Conservation (phyloP, 2,113 vertebrate genomes). For the Ascaphus truei region DNA sequence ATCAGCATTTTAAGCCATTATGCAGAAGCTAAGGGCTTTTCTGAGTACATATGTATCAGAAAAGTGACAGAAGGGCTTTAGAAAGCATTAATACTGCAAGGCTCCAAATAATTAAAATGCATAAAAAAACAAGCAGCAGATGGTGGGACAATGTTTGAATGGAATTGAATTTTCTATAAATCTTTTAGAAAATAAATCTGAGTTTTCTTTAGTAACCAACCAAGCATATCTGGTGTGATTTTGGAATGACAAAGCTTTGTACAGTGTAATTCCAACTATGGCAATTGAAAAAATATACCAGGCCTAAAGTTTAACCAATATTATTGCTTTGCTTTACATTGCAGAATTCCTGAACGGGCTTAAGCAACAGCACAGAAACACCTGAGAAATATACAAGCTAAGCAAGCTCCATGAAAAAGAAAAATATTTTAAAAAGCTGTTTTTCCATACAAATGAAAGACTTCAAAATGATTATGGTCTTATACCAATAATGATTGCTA, state of each 20-base stretch:
- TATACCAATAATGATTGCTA: too few species aligned
- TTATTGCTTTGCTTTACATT: too few species aligned
- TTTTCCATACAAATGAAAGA: too few species aligned
- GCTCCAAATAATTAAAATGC: constrained; percentile 57
- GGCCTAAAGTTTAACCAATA: too few species aligned
- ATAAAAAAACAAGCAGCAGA: constrained; percentile 51
- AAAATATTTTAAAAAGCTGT: too few species aligned
- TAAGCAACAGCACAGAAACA: too few species aligned
- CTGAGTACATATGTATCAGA: constrained; percentile 40
- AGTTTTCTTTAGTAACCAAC: not conserved
- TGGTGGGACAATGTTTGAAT: constrained; percentile 54
- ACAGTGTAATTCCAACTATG: not conserved
- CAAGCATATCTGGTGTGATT: not conserved
- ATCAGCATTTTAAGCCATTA: constrained; percentile 17
- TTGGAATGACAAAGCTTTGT: too few species aligned
- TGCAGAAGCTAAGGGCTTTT: constrained; percentile 38
- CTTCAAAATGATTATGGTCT: too few species aligned
- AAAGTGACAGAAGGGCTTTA: constrained; percentile 51
- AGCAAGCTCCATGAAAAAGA: too few species aligned
- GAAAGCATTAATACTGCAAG: constrained; percentile 48
- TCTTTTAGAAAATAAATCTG: constrained; percentile 37
- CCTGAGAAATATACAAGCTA: too few species aligned
- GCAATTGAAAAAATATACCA: too few species aligned
- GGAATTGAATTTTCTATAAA: constrained; percentile 53
- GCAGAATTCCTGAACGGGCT: too few species aligned